phyloP scores from a whole-genome alignment of 2,888 invertebrate species.

The Amphipyra tragopoginis region DNA sequence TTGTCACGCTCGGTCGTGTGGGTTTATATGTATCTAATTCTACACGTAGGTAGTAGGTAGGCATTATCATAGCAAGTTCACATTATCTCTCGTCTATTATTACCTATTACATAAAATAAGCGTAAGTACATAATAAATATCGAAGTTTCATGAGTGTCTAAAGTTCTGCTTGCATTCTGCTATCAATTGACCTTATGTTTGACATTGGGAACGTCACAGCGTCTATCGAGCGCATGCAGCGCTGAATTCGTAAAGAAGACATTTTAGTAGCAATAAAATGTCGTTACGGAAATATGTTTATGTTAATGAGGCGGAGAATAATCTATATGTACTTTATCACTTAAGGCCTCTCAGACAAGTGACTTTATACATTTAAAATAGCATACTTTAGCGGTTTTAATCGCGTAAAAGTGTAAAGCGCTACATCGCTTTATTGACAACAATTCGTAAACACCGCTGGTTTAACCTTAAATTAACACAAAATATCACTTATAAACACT shows the following conservation, averaged over 20 bases:
- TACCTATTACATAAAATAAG: constrained; percentile 8
- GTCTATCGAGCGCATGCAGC: constrained; percentile 67
- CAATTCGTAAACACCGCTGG: constrained; percentile 73
- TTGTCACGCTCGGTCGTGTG: neutral
- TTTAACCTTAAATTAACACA: constrained; percentile 70
- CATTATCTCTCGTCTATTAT: constrained; percentile 1
- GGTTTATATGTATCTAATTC: neutral
- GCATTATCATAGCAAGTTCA: neutral
- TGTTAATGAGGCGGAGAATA: constrained; percentile 1
- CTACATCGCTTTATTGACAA: constrained; percentile 68
- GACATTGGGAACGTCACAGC: constrained; percentile 79
- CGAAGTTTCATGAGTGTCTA: constrained; percentile 11
- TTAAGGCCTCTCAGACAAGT: neutral
- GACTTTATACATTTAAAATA: constrained; percentile 3
- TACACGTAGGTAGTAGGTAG: neutral
- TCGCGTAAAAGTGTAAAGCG: constrained; percentile 58
- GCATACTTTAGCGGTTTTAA: neutral
- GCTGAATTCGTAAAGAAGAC: constrained; percentile 43
- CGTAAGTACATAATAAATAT: neutral
- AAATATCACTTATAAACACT: constrained; percentile 33
- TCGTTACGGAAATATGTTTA: constrained; percentile 1
- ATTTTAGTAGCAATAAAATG: constrained; percentile 9
- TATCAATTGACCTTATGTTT: constrained; percentile 83
- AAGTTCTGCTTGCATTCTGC: constrained; percentile 29
- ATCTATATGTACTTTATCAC: neutral